phyloP scores from a whole-genome alignment of 2,113 vertebrate species.

The Rhea pennata region DNA sequence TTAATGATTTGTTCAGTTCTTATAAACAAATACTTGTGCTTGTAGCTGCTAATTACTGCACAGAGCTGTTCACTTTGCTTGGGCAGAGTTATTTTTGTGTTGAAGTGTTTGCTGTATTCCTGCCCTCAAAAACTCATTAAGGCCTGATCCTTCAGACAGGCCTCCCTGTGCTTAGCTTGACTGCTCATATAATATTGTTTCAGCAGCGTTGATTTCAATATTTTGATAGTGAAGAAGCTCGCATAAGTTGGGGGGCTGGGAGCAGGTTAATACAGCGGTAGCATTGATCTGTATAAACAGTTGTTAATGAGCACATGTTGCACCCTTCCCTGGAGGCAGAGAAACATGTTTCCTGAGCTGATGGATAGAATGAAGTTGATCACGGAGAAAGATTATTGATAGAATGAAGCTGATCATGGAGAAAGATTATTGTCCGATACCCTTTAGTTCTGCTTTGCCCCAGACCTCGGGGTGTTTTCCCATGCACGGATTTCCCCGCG shows the following conservation, averaged over 20 bases:
- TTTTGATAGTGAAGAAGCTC: constrained; percentile 29
- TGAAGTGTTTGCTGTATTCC: constrained; percentile 8
- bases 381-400: background rate
- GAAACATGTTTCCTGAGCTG: background rate
- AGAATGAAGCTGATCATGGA: background rate
- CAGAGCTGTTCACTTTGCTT: constrained; percentile 15
- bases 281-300: constrained; percentile 33
- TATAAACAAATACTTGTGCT: background rate
- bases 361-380: background rate
- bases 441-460: background rate
- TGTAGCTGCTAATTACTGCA: constrained; percentile 21
- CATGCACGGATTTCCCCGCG: background rate
- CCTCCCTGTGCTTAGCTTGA: background rate
- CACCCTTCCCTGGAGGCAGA: constrained; percentile 25
- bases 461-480: background rate
- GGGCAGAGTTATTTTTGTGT: constrained; percentile 18
- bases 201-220: constrained; percentile 7
- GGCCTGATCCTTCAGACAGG: constrained; percentile 17
- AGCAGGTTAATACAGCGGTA: background rate
- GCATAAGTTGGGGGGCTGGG: background rate
- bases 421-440: background rate
- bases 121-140: constrained; percentile 23
- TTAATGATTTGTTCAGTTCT: background rate
- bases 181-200: constrained; percentile 16
- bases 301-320: background rate